Base-by-base conservation (phyloP, 2,113 vertebrate genomes). In the Phoxinus phoxinus region DNA sequence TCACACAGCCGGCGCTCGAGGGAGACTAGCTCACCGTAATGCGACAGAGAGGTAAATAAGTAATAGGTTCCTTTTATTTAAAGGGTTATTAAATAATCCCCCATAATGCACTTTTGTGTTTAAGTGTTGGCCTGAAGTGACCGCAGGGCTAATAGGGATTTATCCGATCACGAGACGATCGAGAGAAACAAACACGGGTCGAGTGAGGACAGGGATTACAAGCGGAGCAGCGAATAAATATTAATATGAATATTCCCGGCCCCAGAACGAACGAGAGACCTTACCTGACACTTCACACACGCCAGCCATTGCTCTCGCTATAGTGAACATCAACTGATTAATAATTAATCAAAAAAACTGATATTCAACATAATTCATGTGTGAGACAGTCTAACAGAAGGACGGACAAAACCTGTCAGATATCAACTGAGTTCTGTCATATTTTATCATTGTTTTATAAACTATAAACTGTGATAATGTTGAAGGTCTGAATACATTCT, bases 201-300 rank as follows among this genome's bases (percentile, higher is more conserved):
- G 17, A 11, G 25, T 10, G 21, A 79, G 77, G 32, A 6, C 32
- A 59, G 27, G 21, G 71, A 84, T 27, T 13, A 44, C 12, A 37
- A 72, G 19, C 27, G 0, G 30, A n/a, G 12, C 53, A 1, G 46
- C 3, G 46, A 48, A 48, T 3, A 12, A 48, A 41, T 41, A 0
- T 41, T 41, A 9, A 41, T 9, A 41, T 41, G 0, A 2, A 41
- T 41, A 35, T 7, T 4, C 61, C 23, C 15, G 76, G 51, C 15
- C 27, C 72, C 41, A 10, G 27, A 77, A 53, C 19, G 27, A 77
- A 53, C 19, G 5, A 59, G 27, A 78, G 15, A 80, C 86, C 75
- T 58, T 63, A 73, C 21, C 32, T 87, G 75, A 73, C 82, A 25
- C 25, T 80, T 78, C 63, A 71, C 53, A 35, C 61, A 81, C 32